Base-by-base conservation (phyloP, 2,888 invertebrate species). In the Aelia acuminata region DNA sequence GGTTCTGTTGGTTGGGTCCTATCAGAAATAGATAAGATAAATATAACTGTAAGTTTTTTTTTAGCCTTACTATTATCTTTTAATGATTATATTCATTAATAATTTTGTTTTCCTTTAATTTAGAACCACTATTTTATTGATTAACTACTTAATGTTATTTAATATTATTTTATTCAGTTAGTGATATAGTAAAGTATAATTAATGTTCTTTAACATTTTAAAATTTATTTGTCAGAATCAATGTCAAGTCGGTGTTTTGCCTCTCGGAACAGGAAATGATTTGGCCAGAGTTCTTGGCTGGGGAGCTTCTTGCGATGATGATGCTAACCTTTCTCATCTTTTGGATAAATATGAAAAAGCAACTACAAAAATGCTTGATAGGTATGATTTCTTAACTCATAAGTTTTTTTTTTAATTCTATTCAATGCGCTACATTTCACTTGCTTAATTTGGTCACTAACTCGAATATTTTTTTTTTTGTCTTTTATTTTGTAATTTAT, bases 1-100 rank as follows among this genome's bases (percentile, higher is more conserved):
- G 99, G 99, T 35, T 98, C 98, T 53, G 98, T 99, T 15, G 98
- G 99, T 88, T 99, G 99, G 99, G 99, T 99, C 89, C 94, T 99
- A 90, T 97, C 97, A 90, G 98, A 99, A 93, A 97, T 99, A 90
- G 99, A 99, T 93, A 96, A 97, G 91, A 94, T 99, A 91, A 97
- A 97, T 92, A 97, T 99, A 96, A 97, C 98, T 93, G 98, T 98
- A 93, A 95, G 96, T 94, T 63, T 50, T 63, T 48, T 70, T 22
- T 70, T 70, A 70, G 26, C n/a, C 26, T 57, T 13, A 57, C 8
- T 13, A 57, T 26, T 26, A 26, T 57, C 10, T 53, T 49, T 53
- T 13, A 57, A 26, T 57, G 13, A 13, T 26, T 49, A 53, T n/a
- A 57, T 57, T 57, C 4, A 57, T 57, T 13, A 57, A 26, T 57